A percentile compares a stretch with the other conserved stretches of the same genome.
phyloP scores from a whole-genome alignment of 2,888 invertebrate genomes.

The Ariolimax columbianus region DNA sequence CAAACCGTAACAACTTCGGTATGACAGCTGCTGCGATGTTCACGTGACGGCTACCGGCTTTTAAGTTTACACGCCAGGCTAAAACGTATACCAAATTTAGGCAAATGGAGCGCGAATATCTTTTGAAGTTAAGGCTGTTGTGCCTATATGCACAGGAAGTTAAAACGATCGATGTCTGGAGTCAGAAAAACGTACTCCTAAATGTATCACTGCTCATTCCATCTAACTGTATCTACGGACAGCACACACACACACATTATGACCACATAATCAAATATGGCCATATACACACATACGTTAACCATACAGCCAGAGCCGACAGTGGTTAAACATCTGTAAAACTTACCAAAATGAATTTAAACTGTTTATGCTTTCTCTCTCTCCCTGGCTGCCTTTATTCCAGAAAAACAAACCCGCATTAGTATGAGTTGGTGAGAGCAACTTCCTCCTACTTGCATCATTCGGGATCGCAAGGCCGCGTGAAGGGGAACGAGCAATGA shows the following conservation, averaged over 20 bases:
- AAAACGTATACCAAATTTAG: background rate
- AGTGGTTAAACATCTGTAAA: background rate
- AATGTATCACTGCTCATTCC: too few species aligned
- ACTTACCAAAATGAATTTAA: background rate
- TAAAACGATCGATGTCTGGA: background rate
- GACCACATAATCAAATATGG: background rate
- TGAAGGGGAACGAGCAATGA: slow-evolving; percentile 3
- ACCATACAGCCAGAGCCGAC: background rate
- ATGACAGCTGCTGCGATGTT: background rate
- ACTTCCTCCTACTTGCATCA: background rate
- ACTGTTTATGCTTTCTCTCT: background rate
- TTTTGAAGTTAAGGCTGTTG: background rate
- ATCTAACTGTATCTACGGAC: too few species aligned
- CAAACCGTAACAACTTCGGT: background rate
- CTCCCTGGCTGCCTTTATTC: background rate
- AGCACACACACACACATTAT: too few species aligned
- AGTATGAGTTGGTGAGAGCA: background rate
- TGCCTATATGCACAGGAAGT: background rate
- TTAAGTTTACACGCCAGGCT: background rate
- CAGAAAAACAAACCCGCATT: background rate
- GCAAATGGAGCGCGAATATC: background rate
- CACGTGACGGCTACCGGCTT: background rate
- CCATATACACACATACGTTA: too few species aligned
- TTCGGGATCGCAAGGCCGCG: background rate
- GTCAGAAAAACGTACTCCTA: background rate